Conservation (phyloP, 2,113 vertebrate genomes). For the Phocoena phocoena region DNA sequence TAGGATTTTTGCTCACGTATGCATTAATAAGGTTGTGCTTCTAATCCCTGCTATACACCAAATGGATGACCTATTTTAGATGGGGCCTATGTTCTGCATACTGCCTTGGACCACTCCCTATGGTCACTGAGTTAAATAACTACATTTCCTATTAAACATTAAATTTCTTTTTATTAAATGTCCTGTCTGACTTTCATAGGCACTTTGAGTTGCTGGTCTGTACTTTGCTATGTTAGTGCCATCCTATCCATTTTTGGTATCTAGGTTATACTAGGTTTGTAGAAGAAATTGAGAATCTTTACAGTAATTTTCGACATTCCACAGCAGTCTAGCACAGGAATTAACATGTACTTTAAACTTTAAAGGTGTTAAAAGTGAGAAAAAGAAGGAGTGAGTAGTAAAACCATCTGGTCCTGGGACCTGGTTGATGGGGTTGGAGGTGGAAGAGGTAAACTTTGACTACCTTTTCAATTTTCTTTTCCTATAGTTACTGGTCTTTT, state of each 20-base stretch:
- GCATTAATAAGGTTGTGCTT: background rate
- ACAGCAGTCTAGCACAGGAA: background rate
- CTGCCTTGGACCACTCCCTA: background rate
- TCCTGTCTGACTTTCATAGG: background rate
- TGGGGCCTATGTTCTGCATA: background rate
- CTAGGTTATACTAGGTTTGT: background rate
- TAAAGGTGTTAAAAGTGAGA: conserved; percentile 18
- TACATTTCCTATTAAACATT: background rate
- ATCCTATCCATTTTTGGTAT: background rate
- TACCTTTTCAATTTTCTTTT: background rate
- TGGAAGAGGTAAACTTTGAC: background rate
- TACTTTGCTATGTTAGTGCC: background rate
- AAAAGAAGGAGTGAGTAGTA: background rate
- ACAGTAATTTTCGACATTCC: background rate
- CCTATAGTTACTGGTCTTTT: background rate
- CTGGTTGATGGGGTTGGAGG: background rate
- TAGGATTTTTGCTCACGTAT: background rate
- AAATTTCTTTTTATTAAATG: background rate
- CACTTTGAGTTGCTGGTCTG: background rate
- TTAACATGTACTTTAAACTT: background rate
- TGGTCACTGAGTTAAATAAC: background rate
- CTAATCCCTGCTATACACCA: background rate
- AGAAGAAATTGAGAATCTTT: background rate
- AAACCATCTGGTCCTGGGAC: background rate
- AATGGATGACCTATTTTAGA: background rate